A percentile compares a stretch with the other conserved stretches of the same genome.
Evolutionary conservation across 2,113 vertebrate species (phyloP).

Genomic region (Ploceus nigricollis): DNA sequence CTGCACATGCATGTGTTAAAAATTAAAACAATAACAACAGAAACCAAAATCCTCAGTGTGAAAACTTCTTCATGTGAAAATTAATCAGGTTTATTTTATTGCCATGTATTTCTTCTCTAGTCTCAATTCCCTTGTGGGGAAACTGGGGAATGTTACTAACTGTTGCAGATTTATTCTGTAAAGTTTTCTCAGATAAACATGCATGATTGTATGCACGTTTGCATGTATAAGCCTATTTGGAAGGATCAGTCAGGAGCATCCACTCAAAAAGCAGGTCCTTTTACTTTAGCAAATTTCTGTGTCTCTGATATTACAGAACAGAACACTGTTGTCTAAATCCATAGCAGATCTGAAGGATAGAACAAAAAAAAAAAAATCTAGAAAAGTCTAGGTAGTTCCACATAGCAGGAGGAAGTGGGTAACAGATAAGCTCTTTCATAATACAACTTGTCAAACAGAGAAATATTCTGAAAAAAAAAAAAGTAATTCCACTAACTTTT

Average conservation of each 20-base stretch:
- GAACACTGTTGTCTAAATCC: not conserved
- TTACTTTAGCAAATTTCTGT: not conserved
- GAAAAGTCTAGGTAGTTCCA: not conserved
- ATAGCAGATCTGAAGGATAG: not conserved
- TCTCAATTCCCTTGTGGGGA: not conserved
- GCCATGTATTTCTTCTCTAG: not conserved
- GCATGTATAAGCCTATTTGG: not conserved
- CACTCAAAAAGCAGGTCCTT: not conserved
- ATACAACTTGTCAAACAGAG: not conserved
- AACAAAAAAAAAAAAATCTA: not conserved
- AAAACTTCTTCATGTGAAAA: not conserved
- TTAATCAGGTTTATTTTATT: not conserved
- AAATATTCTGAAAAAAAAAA: not conserved
- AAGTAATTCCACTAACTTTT: not conserved
- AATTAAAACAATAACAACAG: not conserved
- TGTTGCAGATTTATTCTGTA: not conserved
- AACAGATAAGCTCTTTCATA: not conserved
- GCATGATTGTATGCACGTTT: rapidly evolving
- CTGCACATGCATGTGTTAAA: not conserved
- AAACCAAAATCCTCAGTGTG: not conserved
- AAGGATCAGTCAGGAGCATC: not conserved
- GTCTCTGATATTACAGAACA: not conserved
- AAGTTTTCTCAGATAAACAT: not conserved
- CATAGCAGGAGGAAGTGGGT: not conserved
- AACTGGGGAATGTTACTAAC: not conserved